Evolutionary conservation across 2,113 vertebrate species (phyloP), one percentile per base, ranked within the genome.

Genomic region (Thunnus thynnus): DNA sequence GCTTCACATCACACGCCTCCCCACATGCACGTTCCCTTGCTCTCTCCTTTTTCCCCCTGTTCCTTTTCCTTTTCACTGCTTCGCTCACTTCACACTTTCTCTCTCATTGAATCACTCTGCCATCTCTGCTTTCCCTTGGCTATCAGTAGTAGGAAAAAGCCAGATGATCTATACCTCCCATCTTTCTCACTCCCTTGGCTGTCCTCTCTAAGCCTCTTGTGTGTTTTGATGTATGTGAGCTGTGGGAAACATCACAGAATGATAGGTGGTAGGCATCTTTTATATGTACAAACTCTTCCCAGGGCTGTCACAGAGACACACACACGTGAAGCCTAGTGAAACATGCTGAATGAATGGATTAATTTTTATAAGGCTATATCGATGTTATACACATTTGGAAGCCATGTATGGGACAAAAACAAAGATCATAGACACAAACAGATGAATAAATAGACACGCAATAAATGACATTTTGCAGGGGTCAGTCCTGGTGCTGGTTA

Each of bases 131-230:
- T 83, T 68, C 77, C 63, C 47, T 63, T 30, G 50, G 48, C 68
- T 77, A 58, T 83, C 55, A 56, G 78, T 5, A 13, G 52, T 18
- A 66, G 67, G n/a, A 52, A 77, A 86, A 90, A 74, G 73, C 51
- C 67, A 74, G 74, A 78, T 81, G 78, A 91, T 88, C 74, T 75
- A 74, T 20, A 20, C 65, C 69, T 83, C 71, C 71, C 18, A 73
- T 89, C 72, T 73, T 73, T 80, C 76, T 68, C 61, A 60, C 54
- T 87, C 60, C 13, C 50, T 66, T 1, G 14, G 72, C 64, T 54
- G 46, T 78, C 50, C 18, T 78, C 44, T 68, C 46, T 25, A 20
- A 64, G 48, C 36, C 76, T 72, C 36, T 46, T 54, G 61, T 86
- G 84, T 68, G 69, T 46, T 41, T 57, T 76, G 82, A 82, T 65